Base-by-base conservation (phyloP, 2,113 vertebrate genomes). In the Amazona guildingii region DNA sequence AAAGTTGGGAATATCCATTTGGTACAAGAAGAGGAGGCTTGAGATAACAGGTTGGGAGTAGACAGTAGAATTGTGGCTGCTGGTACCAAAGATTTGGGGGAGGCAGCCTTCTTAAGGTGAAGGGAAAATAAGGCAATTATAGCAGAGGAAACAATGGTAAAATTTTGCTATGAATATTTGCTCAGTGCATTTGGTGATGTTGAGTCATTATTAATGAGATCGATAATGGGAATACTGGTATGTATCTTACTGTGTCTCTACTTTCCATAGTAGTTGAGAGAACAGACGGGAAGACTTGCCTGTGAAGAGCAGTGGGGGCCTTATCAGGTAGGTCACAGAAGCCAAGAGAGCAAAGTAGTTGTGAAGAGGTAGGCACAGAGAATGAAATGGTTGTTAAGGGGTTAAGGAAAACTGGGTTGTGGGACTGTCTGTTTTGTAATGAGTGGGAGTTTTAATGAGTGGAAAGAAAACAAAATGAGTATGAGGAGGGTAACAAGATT, bases 371-470 rank as follows among this genome's bases (percentile, higher is more conserved):
- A 18, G 25, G 52, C 52, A n/a, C 13, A 67, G 31, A 28, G 49
- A 62, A 25, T 83, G 3, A 90, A 51, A 31, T 49, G 9, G 11
- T 52, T 57, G 17, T 67, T 72, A 62, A 89, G 94, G 49, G 11
- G 82, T 96, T 94, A 90, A 89, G 52, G 54, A 80, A 48, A 76
- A 39, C 37, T 77, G 31, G 7, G 19, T 77, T 86, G 46, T 69
- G 54, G 70, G 70, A 46, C 84, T 25, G 63, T 69, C 52, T 78
- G 6, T 95, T 95, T 87, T 70, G 44, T 76, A 85, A 20, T 91
- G 78, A 66, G 91, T 94, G 62, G 95, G 90, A 85, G 84, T 92
- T 94, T 59, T 97, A 94, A 91, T 94, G 92, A 88, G 82, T 91
- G 88, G 96, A 90, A 94, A 74, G 90, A 92, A 92, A 82, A 92